Conservation (phyloP, 2,888 invertebrate species). For the Poecilus cupreus region DNA sequence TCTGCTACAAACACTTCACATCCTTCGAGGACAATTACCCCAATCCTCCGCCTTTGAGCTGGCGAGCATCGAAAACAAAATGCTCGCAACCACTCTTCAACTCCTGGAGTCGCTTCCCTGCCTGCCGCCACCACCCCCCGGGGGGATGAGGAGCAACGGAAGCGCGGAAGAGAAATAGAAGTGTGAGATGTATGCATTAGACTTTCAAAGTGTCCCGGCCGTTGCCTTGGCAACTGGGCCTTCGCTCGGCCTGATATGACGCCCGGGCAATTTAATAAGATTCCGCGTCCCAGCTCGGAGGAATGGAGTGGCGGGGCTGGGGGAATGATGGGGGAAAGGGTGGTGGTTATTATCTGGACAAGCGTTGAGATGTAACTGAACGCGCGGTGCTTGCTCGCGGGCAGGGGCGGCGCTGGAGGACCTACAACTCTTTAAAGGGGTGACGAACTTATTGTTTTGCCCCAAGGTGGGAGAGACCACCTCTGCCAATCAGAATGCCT, state of each 20-base stretch:
- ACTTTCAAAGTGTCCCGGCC: conserved; percentile 77
- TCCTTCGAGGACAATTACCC: neutral
- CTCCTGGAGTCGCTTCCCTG: neutral
- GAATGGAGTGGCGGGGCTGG: neutral
- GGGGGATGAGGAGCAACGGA: conserved; percentile 66
- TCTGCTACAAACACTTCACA: too few species aligned
- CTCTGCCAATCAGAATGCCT: too few species aligned
- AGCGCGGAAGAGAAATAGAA: conserved; percentile 63
- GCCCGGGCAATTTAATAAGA: conserved; percentile 77
- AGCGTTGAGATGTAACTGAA: neutral
- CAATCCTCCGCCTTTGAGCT: neutral
- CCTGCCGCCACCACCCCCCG: conserved; percentile 28
- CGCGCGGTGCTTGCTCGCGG: neutral
- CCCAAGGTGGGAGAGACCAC: too few species aligned
- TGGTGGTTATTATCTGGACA: neutral
- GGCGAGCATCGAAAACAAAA: conserved; percentile 8
- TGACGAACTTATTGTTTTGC: neutral
- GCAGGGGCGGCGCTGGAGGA: neutral
- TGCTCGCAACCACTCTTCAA: conserved; percentile 8
- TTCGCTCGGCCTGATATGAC: conserved; percentile 79
- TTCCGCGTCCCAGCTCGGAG: conserved; percentile 71
- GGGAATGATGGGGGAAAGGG: neutral
- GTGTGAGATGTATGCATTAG: conserved; percentile 74
- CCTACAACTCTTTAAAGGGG: neutral
- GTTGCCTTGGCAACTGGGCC: conserved; percentile 81